Evolutionary conservation across 30 jellyfish, hydroid and myxozoan genomes (phyloP), one percentile per base, ranked within the genome.

Genomic region (Hydra vulgaris): DNA sequence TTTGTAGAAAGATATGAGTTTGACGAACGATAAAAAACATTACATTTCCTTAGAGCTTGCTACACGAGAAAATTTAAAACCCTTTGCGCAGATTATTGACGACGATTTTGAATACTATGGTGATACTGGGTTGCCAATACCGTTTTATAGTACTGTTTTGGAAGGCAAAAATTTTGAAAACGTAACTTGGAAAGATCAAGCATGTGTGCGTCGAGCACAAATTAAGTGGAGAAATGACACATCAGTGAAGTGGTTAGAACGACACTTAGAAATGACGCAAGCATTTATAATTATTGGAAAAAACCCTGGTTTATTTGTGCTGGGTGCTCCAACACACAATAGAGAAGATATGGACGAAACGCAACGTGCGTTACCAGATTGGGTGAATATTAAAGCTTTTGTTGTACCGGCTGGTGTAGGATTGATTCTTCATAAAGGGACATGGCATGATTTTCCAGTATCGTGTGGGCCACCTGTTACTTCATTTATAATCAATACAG

Each of bases 201-300:
- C 75, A 7, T 68, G 75, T 23, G 75, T 68, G 25, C 75, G 75
- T 23, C 25, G 8, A 8, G 75, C 27, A 3, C 25, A 68, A 68
- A 23, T 68, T n/a, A 68, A 68, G 75, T 68, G 75, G 75, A 68
- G 75, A 68, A 16, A 68, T 1, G 75, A 68, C 15, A 20, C 27
- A 20, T 68, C 75, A 3, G 27, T 68, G 8, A n/a, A 20, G 16
- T 68, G 75, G 75, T 23, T 68, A n/a, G 75, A 68, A 23, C 25
- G 75, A 15, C 75, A 68, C 75, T 3, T 68, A 16, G 75, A 68
- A 68, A 68, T 68, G 75, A 68, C 75, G 75, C 75, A 68, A 68
- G 75, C 26, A 68, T 68, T 68, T 23, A 68, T 68, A 20, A 23
- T 68, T 23, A 15, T 68, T 20, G 75, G 75, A 23, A 68, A 68